A percentile compares a stretch with the other conserved stretches of the same genome.
Conservation (phyloP, 2,797 vertebrate genomes). For the Neosalanx taihuensis region DNA sequence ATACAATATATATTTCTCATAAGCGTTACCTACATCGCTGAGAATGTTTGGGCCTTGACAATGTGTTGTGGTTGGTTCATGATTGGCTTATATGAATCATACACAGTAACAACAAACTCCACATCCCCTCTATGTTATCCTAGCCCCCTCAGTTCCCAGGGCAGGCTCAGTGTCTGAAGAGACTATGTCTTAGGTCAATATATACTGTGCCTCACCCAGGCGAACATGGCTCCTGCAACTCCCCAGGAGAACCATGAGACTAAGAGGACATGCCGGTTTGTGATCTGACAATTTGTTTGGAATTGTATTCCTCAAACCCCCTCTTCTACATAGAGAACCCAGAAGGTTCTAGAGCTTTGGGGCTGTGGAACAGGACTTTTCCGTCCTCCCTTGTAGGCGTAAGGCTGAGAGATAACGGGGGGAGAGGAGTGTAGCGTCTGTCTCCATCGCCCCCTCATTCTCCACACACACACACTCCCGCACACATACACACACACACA, state of each 20-base stretch:
- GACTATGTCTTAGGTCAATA: background rate
- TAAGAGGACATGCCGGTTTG: background rate
- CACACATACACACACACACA: background rate
- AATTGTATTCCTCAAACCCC: no score
- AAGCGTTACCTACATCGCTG: background rate
- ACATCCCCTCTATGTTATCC: background rate
- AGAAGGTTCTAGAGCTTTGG: background rate
- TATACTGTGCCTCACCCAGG: background rate
- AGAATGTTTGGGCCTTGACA: background rate
- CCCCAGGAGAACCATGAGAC: no score
- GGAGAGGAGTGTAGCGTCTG: background rate
- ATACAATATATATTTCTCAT: no score
- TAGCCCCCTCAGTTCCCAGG: slow-evolving; percentile 1
- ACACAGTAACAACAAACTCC: slow-evolving; percentile 1
- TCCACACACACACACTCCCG: background rate
- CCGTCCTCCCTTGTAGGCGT: background rate
- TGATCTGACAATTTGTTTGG: background rate
- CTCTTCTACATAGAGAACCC: no score
- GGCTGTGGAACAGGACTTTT: background rate
- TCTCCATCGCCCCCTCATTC: background rate
- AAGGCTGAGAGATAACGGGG: background rate
- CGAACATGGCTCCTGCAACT: background rate
- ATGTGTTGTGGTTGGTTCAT: background rate
- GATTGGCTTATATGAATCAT: background rate
- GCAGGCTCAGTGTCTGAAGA: background rate